Evolutionary conservation across 2,888 invertebrate species (phyloP), one percentile per base, ranked within the genome.

Genomic region (Rapana venosa): DNA sequence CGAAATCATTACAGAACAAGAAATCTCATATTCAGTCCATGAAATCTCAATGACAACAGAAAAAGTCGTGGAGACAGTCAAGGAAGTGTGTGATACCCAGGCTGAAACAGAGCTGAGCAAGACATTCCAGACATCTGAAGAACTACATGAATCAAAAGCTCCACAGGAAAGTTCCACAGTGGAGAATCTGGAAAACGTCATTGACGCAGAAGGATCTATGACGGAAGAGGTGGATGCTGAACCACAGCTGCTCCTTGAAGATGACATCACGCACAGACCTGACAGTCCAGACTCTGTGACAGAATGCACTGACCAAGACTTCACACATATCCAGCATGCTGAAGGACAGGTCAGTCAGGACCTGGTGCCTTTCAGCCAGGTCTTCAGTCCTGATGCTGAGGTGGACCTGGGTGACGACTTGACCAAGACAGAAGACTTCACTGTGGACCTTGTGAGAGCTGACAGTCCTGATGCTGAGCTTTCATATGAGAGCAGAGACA

Each of bases 381-480:
- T 8, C 0, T 84, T 84, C 56, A 84, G 84, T 84, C 56, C 47
- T 5, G 84, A 84, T 56, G 56, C 47, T n/a, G 84, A 84, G 11
- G 56, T 84, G n/a, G 84, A 84, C 26, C 20, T 84, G n/a, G 47
- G 8, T 20, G 56, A 84, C 15, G 84, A 84, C n/a, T n/a, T n/a
- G 84, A n/a, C n/a, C 26, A 11, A 13, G 56, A 17, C 56, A 56
- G 26, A 13, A 13, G 84, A 47, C 8, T 47, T 1, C 5, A 22
- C 30, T 2, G 0, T 56, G 11, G 5, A 32, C 30, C 20, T 56
- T 1, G 22, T 32, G n/a, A 84, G 84, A 30, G 26, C 56, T 56
- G 84, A 84, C 84, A 84, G 84, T 84, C 84, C 84, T 84, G 84
- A 84, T 84, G 56, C 84, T 84, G 84, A 84, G n/a, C 56, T 79